Evolutionary conservation across 2,113 vertebrate genomes (phyloP).

Genomic region (Sprattus sprattus): DNA sequence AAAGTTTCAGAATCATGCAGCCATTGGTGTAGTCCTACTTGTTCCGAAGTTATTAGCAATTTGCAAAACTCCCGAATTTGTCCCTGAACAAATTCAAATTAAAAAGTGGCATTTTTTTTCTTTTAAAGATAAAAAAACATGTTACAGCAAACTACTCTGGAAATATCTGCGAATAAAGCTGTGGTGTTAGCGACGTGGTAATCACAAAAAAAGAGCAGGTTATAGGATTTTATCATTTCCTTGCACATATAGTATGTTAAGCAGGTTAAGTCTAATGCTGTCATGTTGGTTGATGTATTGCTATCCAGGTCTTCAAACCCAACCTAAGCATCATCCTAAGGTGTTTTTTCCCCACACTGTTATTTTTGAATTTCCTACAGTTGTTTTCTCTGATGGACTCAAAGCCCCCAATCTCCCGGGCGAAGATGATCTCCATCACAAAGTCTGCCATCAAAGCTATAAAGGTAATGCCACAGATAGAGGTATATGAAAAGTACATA

Average conservation of each 20-base stretch:
- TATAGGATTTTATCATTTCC: background rate
- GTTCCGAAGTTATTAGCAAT: background rate
- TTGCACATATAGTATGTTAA: no score
- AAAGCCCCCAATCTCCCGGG: slow-evolving; percentile 97
- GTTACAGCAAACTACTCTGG: background rate
- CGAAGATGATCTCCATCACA: slow-evolving; percentile 99
- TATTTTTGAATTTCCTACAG: slow-evolving; percentile 63
- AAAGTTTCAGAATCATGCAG: background rate
- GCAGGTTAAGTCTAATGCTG: no score
- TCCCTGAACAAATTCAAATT: background rate
- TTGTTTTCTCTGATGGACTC: slow-evolving; percentile 97
- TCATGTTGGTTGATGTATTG: background rate
- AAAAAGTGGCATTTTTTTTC: background rate
- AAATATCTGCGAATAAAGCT: background rate
- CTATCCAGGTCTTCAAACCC: background rate
- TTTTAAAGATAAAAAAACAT: background rate
- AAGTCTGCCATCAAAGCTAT: slow-evolving; percentile 99
- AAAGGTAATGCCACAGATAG: slow-evolving; percentile 80
- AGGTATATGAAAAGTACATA: background rate
- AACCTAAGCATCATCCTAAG: background rate
- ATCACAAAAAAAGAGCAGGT: background rate
- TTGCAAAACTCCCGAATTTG: background rate
- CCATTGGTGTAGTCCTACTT: background rate
- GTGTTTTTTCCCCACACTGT: background rate
- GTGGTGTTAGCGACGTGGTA: background rate